Evolutionary conservation across 2,888 invertebrate species (phyloP).

Genomic region (Dioctria rufipes): DNA sequence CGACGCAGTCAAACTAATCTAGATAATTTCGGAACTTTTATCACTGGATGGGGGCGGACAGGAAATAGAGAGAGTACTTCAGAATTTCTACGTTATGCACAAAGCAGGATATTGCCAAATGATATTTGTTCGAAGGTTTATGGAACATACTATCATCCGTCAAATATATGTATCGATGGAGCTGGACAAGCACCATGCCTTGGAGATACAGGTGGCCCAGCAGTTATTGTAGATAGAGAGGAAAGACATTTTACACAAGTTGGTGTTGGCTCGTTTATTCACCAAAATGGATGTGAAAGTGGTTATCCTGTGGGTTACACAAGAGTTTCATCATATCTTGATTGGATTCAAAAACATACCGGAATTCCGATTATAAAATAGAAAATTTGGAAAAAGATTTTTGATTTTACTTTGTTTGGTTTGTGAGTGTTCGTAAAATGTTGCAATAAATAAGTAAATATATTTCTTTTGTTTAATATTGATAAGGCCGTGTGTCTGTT

Average conservation of each 20-base stretch:
- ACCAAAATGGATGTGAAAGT: constrained; percentile 31
- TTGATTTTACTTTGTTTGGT: too few species aligned
- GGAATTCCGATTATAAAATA: constrained; percentile 18
- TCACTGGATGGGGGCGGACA: constrained; percentile 15
- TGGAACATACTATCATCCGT: background rate
- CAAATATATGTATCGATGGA: constrained; percentile 44
- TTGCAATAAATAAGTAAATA: too few species aligned
- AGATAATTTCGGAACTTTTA: background rate
- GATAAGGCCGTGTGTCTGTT: too few species aligned
- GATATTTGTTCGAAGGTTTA: background rate
- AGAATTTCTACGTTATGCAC: background rate
- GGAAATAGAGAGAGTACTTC: background rate
- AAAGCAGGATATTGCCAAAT: background rate
- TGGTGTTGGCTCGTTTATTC: constrained; percentile 47
- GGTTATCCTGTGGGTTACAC: constrained; percentile 51
- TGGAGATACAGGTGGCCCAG: constrained; percentile 54
- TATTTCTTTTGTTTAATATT: too few species aligned
- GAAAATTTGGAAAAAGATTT: too few species aligned
- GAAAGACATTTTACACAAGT: constrained; percentile 8
- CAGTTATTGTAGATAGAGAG: constrained; percentile 22
- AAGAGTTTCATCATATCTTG: constrained; percentile 43
- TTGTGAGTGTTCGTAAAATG: too few species aligned
- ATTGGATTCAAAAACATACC: constrained; percentile 52
- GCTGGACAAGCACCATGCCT: constrained; percentile 33
- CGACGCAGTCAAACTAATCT: background rate